Conservation (phyloP, 1,140 invertebrate genomes). For the Orchestia grillus region DNA sequence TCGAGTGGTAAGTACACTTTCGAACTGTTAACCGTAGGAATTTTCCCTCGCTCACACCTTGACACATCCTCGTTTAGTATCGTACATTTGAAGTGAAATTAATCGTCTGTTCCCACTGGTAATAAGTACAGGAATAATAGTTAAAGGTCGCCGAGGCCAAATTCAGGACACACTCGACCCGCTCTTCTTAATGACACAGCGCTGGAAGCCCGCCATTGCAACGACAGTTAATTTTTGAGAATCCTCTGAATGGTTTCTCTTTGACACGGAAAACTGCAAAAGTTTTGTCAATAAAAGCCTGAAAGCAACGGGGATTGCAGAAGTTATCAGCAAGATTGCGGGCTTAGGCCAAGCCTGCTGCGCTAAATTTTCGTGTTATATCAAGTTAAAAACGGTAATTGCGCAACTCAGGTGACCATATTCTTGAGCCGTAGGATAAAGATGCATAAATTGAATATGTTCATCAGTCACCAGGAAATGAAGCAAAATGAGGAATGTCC, state of each 20-base stretch:
- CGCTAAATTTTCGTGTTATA: not conserved
- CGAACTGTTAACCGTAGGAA: not conserved
- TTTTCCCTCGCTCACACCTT: not conserved
- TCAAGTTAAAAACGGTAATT: not conserved
- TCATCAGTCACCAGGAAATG: not conserved
- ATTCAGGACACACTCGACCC: not conserved
- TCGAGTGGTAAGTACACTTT: not conserved
- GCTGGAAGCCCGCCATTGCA: constrained; percentile 17
- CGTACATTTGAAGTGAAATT: not conserved
- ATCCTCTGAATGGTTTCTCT: constrained; percentile 13
- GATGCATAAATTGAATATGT: not conserved
- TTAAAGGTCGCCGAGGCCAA: not conserved
- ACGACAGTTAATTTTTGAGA: constrained; percentile 18
- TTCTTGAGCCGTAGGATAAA: not conserved
- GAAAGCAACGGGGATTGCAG: constrained; percentile 12
- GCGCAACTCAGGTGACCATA: not conserved
- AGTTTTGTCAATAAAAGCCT: constrained; percentile 45
- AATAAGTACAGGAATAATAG: not conserved
- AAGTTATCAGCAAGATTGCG: constrained; percentile 4
- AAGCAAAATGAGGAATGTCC: not conserved
- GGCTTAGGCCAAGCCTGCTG: not conserved
- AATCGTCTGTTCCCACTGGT: not conserved
- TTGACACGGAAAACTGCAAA: constrained; percentile 35
- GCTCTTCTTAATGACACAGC: not conserved
- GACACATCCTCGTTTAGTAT: not conserved